Percentiles rank a stretch among this genome's conserved stretches.
phyloP scores from a whole-genome alignment of 92 coral and sea anemone genomes.

The Virgularia gustaviana region DNA sequence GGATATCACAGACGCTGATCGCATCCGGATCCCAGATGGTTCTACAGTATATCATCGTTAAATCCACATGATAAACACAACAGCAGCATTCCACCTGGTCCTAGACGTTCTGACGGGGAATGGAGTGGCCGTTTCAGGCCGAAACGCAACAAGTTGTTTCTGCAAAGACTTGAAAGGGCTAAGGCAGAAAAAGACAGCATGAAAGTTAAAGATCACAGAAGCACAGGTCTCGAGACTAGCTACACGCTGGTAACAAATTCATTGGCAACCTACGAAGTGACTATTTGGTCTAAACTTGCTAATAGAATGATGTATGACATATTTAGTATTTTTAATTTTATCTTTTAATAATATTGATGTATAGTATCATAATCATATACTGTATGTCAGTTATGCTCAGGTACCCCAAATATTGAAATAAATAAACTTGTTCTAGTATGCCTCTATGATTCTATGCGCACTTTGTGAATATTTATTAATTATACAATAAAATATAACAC shows the following conservation, averaged over 20 bases:
- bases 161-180: not conserved
- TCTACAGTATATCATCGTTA: not conserved
- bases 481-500: too few species aligned
- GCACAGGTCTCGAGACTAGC: not conserved
- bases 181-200: not conserved
- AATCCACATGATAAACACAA: constrained; percentile 22
- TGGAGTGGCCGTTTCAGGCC: not conserved
- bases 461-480: too few species aligned
- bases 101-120: constrained; percentile 4
- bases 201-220: not conserved
- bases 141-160: constrained; percentile 1
- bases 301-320: too few species aligned
- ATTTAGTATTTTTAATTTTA: too few species aligned
- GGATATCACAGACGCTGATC: constrained; percentile 1
- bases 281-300: too few species aligned
- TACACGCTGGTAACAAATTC: constrained; percentile 9
- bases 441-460: too few species aligned
- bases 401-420: too few species aligned
- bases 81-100: constrained; percentile 6
- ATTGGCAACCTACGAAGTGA: constrained; percentile 9
- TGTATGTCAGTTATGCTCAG: too few species aligned
- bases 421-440: too few species aligned
- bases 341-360: too few species aligned
- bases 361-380: too few species aligned
- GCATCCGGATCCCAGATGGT: not conserved